Conservation (phyloP, 2,797 vertebrate species). For the Pitangus sulphuratus region DNA sequence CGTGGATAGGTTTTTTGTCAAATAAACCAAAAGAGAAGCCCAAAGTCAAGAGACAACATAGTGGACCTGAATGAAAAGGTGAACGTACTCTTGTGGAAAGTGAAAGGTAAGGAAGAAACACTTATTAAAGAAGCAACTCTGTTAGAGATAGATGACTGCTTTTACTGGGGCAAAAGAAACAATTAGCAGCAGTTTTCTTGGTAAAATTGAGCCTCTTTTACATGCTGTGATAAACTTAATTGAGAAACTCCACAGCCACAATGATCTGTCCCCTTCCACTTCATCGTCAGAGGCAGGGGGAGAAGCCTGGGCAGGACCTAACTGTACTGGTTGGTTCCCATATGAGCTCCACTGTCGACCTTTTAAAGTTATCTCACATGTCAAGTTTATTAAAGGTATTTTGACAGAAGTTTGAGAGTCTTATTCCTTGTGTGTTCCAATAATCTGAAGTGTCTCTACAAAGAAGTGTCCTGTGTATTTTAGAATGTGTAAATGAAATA, state of each 20-base stretch:
- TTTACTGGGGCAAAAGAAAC: not conserved
- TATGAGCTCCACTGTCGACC: not conserved
- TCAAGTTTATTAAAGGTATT: not conserved
- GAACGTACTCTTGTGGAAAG: not conserved
- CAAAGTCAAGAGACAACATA: not conserved
- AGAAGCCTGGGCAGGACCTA: not conserved
- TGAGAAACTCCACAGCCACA: not conserved
- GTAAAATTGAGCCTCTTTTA: not conserved
- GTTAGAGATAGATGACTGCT: not conserved
- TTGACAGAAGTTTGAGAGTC: not conserved
- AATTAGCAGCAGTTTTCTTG: not conserved
- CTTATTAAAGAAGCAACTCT: not conserved
- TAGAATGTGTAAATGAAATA: not conserved
- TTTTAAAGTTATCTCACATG: not conserved
- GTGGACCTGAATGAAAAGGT: not conserved
- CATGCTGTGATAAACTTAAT: not conserved
- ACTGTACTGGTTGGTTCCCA: rapidly evolving
- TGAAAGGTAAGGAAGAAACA: not conserved
- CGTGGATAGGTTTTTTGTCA: not conserved
- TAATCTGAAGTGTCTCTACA: not conserved
- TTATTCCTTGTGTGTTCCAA: not conserved
- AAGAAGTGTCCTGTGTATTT: not conserved
- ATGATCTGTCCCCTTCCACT: not conserved
- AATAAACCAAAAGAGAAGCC: not conserved
- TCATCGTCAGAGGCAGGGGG: not conserved